Percentiles rank a stretch among this genome's conserved stretches.
Evolutionary conservation across 2,797 vertebrate genomes (phyloP).

Genomic region (Varecia variegata): DNA sequence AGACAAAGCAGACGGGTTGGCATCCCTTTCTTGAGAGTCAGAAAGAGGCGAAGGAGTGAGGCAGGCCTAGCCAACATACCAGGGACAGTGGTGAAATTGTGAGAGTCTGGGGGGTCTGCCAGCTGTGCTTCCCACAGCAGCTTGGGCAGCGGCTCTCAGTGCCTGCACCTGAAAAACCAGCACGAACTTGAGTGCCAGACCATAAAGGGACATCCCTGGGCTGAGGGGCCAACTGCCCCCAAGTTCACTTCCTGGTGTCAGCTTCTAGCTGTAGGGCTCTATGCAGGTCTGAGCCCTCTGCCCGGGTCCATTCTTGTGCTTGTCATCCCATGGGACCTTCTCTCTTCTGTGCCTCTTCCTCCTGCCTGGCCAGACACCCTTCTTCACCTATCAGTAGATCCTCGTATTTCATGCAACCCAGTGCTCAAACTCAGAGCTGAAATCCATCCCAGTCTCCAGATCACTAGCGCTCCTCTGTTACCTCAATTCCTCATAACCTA

Average conservation of each 20-base stretch:
- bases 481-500: conserved; percentile 12
- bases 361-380: background rate
- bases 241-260: background rate
- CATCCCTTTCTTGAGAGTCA: conserved; percentile 34
- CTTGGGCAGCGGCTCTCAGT: background rate
- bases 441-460: background rate
- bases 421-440: background rate
- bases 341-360: background rate
- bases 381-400: background rate
- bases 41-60: background rate
- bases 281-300: background rate
- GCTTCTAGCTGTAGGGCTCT: background rate
- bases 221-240: background rate
- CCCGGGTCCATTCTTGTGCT: background rate
- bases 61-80: conserved; percentile 48
- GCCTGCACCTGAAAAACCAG: conserved; percentile 9
- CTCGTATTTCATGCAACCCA: background rate
- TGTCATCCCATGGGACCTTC: background rate
- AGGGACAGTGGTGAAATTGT: conserved; percentile 48
- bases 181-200: background rate
- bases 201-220: conserved; percentile 17
- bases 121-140: background rate
- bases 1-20: conserved; percentile 71
- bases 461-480: conserved; percentile 37
- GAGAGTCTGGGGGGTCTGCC: conserved; percentile 39